Evolutionary conservation across 2,888 invertebrate genomes (phyloP).

Genomic region (Agonum fuliginosum): DNA sequence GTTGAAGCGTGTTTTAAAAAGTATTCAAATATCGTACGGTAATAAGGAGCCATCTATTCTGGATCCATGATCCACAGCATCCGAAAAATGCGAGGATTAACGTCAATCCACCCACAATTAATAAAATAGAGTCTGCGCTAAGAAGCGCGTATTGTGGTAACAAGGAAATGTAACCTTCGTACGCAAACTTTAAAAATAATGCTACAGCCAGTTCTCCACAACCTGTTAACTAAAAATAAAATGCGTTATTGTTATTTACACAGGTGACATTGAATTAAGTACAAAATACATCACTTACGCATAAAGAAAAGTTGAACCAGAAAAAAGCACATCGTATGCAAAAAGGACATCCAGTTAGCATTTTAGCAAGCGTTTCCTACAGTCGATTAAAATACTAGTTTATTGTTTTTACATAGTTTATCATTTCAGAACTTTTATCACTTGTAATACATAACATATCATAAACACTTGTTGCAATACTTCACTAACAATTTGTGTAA

Average conservation of each 20-base stretch:
- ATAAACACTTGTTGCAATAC: slow-evolving; percentile 41
- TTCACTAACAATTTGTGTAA: slow-evolving; percentile 13
- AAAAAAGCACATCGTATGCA: slow-evolving; percentile 86
- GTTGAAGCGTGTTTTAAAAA: slow-evolving; percentile 9
- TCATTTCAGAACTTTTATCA: slow-evolving; percentile 31
- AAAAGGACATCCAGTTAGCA: slow-evolving; percentile 85
- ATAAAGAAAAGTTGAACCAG: slow-evolving; percentile 85
- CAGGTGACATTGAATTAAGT: slow-evolving; percentile 37
- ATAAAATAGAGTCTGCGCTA: slow-evolving; percentile 84
- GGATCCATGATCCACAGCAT: slow-evolving; percentile 90
- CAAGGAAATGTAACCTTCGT: slow-evolving; percentile 83
- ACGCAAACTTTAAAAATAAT: slow-evolving; percentile 85
- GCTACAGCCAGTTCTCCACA: slow-evolving; percentile 87
- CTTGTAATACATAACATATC: slow-evolving; percentile 27
- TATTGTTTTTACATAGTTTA: slow-evolving; percentile 34
- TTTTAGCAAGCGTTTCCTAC: slow-evolving; percentile 65
- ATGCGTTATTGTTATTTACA: slow-evolving; percentile 4
- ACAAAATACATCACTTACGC: slow-evolving; percentile 77
- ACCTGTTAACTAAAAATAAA: slow-evolving; percentile 79
- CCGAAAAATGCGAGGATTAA: slow-evolving; percentile 89
- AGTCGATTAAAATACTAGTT: slow-evolving; percentile 6
- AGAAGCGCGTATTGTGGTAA: slow-evolving; percentile 84
- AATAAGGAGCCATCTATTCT: slow-evolving; percentile 86
- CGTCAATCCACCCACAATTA: slow-evolving; percentile 83
- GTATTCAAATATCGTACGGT: slow-evolving; percentile 76